phyloP scores from a whole-genome alignment of 2,113 vertebrate species.

The Balaenoptera acutorostrata region DNA sequence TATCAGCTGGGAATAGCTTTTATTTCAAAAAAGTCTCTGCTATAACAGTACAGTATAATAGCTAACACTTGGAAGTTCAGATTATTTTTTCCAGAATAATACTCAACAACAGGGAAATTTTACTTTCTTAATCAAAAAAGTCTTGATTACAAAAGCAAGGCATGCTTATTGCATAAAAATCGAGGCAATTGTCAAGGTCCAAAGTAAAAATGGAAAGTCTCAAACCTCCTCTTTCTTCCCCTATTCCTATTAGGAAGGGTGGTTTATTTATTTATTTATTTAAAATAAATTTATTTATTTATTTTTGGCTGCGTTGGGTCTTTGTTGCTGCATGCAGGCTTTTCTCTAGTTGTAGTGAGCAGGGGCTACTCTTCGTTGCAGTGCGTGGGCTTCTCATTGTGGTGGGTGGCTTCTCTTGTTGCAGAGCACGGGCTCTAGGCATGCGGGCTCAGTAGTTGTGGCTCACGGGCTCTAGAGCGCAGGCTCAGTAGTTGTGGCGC shows the following conservation, averaged over 20 bases:
- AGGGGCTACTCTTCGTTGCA: too few relatives aligned
- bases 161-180: background rate
- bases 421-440: too few relatives aligned
- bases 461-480: too few relatives aligned
- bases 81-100: background rate
- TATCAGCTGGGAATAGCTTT: background rate
- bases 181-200: background rate
- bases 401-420: too few relatives aligned
- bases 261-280: too few relatives aligned
- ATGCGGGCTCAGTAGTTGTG: too few relatives aligned
- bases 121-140: background rate
- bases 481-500: too few relatives aligned
- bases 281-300: too few relatives aligned
- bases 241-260: background rate
- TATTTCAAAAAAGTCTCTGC: background rate
- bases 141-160: background rate
- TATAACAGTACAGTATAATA: background rate
- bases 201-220: background rate
- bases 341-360: too few relatives aligned
- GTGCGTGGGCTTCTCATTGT: too few relatives aligned
- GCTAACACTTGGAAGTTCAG: background rate
- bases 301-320: too few relatives aligned
- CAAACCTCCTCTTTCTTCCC: background rate
- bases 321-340: too few relatives aligned
- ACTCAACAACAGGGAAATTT: background rate